A percentile compares a stretch with the other conserved stretches of the same genome.
Conservation (phyloP, 2,113 vertebrate genomes). For the Bujurquina vittata region DNA sequence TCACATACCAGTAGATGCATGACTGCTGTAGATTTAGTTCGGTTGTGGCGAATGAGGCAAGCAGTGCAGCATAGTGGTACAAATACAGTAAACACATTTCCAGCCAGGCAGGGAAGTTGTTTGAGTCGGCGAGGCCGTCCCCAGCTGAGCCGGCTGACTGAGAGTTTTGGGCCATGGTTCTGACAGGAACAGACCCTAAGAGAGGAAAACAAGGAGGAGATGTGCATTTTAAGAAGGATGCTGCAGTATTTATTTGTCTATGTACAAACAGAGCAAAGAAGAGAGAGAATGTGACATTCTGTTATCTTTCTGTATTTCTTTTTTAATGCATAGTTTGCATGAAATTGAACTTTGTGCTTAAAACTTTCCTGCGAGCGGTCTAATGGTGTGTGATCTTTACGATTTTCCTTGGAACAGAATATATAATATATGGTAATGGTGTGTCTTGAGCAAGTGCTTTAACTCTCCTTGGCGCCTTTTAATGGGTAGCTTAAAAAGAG, state of each 20-base stretch:
- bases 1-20: slow-evolving; percentile 5
- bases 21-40: slow-evolving; percentile 14
- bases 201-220: slow-evolving; percentile 49
- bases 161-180: slow-evolving; percentile 75
- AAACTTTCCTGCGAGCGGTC: background rate
- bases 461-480: slow-evolving; percentile 66
- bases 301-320: slow-evolving; percentile 22
- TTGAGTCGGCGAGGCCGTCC: slow-evolving; percentile 46
- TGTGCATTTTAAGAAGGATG: slow-evolving; percentile 57
- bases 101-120: slow-evolving; percentile 40
- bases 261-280: background rate
- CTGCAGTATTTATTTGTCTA: slow-evolving; percentile 62
- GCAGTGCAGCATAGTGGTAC: slow-evolving; percentile 45
- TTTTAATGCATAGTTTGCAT: background rate
- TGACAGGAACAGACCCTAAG: slow-evolving; percentile 72
- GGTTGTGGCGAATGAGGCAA: slow-evolving; percentile 49
- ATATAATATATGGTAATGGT: slow-evolving; percentile 56
- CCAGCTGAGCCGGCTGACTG: slow-evolving; percentile 73
- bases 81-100: slow-evolving; percentile 61
- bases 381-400: slow-evolving; percentile 40
- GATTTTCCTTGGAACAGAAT: slow-evolving; percentile 40
- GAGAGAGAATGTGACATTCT: slow-evolving; percentile 13
- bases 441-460: slow-evolving; percentile 65
- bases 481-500: slow-evolving; percentile 70
- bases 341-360: background rate